Evolutionary conservation across 1,140 invertebrate genomes (phyloP).

Genomic region (Bombus affinis): DNA sequence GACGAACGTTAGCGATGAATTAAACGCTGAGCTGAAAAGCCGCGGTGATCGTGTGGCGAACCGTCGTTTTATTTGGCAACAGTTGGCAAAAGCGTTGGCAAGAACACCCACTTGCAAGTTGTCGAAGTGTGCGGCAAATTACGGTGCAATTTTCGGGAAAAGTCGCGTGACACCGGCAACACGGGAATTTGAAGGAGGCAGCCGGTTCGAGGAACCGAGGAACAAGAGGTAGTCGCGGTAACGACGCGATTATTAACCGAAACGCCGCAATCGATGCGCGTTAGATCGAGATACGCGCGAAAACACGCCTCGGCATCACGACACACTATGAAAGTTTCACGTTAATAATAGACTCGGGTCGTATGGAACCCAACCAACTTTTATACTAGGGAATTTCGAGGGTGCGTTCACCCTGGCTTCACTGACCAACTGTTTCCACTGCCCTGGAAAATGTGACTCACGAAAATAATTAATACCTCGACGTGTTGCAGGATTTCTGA

Average conservation of each 20-base stretch:
- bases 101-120: not conserved
- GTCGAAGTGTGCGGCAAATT: not conserved
- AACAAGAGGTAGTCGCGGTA: not conserved
- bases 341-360: slow-evolving; percentile 25
- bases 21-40: not conserved
- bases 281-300: slow-evolving; percentile 29
- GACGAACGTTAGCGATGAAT: not conserved
- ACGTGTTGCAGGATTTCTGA: not conserved
- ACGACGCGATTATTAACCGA: slow-evolving; percentile 44
- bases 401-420: not conserved
- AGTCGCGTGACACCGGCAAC: not conserved
- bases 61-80: not conserved
- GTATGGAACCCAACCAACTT: not conserved
- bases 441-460: not conserved
- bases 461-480: not conserved
- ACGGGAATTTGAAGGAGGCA: slow-evolving; percentile 6
- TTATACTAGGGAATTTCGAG: not conserved
- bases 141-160: not conserved
- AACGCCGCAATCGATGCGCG: slow-evolving; percentile 45
- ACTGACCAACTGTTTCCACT: not conserved
- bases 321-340: not conserved
- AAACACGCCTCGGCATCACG: slow-evolving; percentile 5
- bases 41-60: too few species aligned
- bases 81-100: not conserved
- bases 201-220: not conserved